Conservation (phyloP, 2,797 vertebrate genomes). For the Sarcophilus harrisii region DNA sequence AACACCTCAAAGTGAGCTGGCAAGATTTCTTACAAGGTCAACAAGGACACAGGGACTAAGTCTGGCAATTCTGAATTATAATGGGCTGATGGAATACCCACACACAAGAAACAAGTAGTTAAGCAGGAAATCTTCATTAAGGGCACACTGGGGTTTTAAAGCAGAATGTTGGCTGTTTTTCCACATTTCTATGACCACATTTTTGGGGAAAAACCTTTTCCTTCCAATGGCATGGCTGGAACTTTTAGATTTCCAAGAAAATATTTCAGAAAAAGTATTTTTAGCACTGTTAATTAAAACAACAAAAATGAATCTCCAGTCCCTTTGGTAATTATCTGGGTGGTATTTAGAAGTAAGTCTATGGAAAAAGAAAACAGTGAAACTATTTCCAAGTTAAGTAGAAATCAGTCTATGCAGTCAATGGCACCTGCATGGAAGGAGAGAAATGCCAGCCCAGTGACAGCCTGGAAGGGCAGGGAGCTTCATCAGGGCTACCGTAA, state of each 20-base stretch:
- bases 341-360: background rate
- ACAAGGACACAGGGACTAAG: background rate
- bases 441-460: background rate
- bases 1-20: background rate
- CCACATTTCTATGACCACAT: constrained; percentile 2
- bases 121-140: background rate
- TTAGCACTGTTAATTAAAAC: background rate
- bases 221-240: background rate
- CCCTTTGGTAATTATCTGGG: background rate
- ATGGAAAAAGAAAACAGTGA: background rate
- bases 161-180: background rate
- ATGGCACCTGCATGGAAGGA: background rate
- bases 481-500: background rate
- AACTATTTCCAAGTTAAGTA: background rate
- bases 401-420: background rate
- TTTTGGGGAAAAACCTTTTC: background rate
- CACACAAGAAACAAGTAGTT: fast-evolving
- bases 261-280: background rate
- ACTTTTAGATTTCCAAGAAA: background rate
- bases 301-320: background rate
- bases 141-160: background rate
- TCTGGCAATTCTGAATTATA: background rate
- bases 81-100: background rate
- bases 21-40: background rate
- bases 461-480: background rate